These are phyloP conservation scores for Halcyon malimbica DNA, from an alignment of 2,113 vertebrate species.

Conservation along the genomic window DNA sequence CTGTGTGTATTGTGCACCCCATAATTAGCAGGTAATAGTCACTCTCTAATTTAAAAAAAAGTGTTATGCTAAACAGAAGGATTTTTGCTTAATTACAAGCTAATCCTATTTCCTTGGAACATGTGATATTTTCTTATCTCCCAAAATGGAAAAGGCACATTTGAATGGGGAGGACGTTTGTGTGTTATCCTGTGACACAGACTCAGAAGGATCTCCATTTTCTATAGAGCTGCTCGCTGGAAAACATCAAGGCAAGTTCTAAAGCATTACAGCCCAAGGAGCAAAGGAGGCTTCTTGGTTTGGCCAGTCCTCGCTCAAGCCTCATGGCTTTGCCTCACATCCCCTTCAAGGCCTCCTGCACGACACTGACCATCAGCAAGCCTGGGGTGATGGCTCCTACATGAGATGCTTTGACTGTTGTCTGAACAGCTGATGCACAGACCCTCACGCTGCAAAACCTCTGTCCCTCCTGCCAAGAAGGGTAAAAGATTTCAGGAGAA, in stretches of 20 bases:
- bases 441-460: no score
- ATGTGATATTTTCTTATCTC: constrained; percentile 28
- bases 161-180: background rate
- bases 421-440: fast-evolving
- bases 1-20: background rate
- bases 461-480: background rate
- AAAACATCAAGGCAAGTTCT: background rate
- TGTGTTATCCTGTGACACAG: background rate
- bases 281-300: background rate
- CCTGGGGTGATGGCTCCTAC: background rate
- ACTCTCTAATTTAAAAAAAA: background rate
- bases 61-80: background rate
- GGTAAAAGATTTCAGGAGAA: background rate
- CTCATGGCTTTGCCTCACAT: background rate
- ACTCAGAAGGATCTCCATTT: background rate
- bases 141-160: background rate
- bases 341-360: background rate
- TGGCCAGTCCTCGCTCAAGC: background rate
- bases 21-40: constrained; percentile 8
- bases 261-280: background rate
- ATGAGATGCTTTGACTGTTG: background rate
- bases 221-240: background rate
- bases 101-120: constrained; percentile 40
- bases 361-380: background rate
- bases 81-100: constrained; percentile 42